Percentiles rank a stretch among this genome's conserved stretches.
These are phyloP conservation scores for Xenus cinereus DNA, from an alignment of 2,113 vertebrate species.

Conservation along the genomic window DNA sequence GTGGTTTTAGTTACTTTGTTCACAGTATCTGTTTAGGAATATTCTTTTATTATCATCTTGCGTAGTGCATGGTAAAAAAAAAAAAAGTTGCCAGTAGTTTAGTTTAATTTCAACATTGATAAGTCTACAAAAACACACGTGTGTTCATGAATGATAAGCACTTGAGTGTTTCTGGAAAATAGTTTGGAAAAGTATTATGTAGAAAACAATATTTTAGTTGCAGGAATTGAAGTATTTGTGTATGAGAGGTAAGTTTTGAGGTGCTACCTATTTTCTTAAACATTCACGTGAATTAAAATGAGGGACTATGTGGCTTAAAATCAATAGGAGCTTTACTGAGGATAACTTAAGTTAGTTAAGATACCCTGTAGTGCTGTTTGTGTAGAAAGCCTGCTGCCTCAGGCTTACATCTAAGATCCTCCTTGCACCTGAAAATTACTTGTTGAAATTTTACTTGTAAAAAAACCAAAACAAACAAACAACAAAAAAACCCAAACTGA, in stretches of 20 bases:
- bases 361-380: not conserved
- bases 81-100: not conserved
- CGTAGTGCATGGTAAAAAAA: not conserved
- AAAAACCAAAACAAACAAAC: not conserved
- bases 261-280: not conserved
- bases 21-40: not conserved
- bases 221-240: not conserved
- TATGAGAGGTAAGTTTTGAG: not conserved
- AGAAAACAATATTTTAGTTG: not conserved
- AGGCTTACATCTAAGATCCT: not conserved
- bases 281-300: not conserved
- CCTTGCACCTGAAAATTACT: not conserved
- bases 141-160: not conserved
- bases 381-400: not conserved
- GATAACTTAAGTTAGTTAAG: not conserved
- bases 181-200: not conserved
- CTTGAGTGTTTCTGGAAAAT: constrained; percentile 11
- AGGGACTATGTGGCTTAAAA: not conserved
- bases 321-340: not conserved
- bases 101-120: not conserved
- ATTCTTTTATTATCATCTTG: not conserved
- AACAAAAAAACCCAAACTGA: not conserved
- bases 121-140: not conserved
- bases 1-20: not conserved
- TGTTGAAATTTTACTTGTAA: not conserved